Conservation (phyloP, 2,797 vertebrate genomes). For the Tauraco hartlaubi region DNA sequence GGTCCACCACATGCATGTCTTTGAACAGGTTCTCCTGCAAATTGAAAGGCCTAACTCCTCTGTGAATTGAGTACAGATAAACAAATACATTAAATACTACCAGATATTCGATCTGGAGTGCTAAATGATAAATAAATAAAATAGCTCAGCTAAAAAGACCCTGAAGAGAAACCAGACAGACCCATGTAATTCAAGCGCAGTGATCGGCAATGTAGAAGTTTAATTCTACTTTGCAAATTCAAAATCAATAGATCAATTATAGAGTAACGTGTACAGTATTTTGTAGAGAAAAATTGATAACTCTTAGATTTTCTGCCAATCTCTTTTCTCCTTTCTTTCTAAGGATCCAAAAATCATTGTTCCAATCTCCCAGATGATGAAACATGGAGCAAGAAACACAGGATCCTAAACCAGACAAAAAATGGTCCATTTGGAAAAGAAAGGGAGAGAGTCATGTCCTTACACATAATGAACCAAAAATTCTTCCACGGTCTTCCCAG, state of each 20-base stretch:
- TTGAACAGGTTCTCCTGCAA: constrained; percentile 51
- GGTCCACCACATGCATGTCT: neutral
- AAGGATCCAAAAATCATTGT: neutral
- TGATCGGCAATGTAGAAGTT: constrained; percentile 75
- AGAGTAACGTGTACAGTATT: neutral
- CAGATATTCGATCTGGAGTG: constrained; percentile 80
- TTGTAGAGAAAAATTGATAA: neutral
- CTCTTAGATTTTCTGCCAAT: neutral
- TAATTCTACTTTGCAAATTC: constrained; percentile 78
- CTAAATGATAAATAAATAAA: constrained; percentile 73
- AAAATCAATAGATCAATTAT: constrained; percentile 20
- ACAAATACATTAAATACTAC: constrained; percentile 80
- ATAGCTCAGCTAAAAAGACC: constrained; percentile 78
- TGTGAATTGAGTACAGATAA: constrained; percentile 76
- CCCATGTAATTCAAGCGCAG: constrained; percentile 72
- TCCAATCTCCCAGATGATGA: neutral
- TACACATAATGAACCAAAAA: neutral
- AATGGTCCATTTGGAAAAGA: neutral
- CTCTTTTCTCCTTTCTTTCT: constrained; percentile 1
- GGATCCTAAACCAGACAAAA: neutral
- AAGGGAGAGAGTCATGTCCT: neutral
- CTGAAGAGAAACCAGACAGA: constrained; percentile 64
- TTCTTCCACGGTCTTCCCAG: neutral
- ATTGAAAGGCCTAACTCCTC: constrained; percentile 65
- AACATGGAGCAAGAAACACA: neutral